A percentile compares a stretch with the other conserved stretches of the same genome.
These are phyloP conservation scores for Deilephila porcellus DNA, from an alignment of 2,888 invertebrate species.

Conservation along the genomic window DNA sequence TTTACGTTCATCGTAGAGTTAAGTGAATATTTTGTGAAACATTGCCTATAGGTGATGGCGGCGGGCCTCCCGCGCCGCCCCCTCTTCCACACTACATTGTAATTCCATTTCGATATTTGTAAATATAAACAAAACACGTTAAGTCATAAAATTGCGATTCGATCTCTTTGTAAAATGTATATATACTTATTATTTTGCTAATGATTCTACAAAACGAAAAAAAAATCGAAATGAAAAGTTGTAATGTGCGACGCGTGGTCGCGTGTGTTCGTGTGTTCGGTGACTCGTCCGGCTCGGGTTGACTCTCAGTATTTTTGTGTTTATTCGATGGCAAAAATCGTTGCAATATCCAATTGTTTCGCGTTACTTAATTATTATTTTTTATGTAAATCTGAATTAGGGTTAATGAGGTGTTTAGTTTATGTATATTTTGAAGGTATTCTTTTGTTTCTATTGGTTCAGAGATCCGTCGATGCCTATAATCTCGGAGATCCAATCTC, in stretches of 20 bases:
- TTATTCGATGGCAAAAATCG: constrained; percentile 61
- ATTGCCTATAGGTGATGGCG: constrained; percentile 80
- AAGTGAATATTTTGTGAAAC: constrained; percentile 83
- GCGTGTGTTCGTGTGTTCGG: constrained; percentile 56
- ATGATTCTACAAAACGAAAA: constrained; percentile 59
- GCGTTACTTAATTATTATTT: constrained; percentile 74
- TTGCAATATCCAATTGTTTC: constrained; percentile 77
- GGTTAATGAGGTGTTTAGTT: constrained; percentile 68
- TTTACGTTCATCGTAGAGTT: constrained; percentile 81
- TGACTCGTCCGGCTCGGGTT: constrained; percentile 36
- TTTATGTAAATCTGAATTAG: constrained; percentile 78
- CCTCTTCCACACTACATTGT: constrained; percentile 80
- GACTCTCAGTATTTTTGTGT: constrained; percentile 57
- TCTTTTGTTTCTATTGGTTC: constrained; percentile 41
- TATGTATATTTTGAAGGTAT: constrained; percentile 79
- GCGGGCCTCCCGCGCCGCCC: constrained; percentile 61
- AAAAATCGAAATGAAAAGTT: constrained; percentile 46
- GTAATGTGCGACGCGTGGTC: constrained; percentile 47
- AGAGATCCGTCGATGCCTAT: constrained; percentile 72
- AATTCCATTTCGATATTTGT: constrained; percentile 84
- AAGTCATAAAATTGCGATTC: constrained; percentile 81
- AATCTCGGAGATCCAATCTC: constrained; percentile 84
- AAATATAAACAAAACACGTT: constrained; percentile 79
- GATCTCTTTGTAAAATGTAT: constrained; percentile 84
- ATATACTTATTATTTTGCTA: constrained; percentile 71